A percentile compares a stretch with the other conserved stretches of the same genome.
phyloP scores from a whole-genome alignment of 2,797 vertebrate species.

The Enteromius argenteus region DNA sequence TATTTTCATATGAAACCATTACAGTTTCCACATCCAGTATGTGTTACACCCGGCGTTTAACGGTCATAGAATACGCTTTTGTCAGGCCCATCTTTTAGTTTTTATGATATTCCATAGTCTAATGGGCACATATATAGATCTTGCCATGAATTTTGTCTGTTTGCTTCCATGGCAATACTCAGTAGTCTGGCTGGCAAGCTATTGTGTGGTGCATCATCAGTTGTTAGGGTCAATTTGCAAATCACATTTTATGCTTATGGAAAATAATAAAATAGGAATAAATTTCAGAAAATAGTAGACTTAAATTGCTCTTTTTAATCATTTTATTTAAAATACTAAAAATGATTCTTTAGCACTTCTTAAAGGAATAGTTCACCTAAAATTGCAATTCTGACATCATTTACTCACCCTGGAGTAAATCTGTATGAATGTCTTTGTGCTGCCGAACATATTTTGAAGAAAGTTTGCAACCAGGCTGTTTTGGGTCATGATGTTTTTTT shows the following conservation, averaged over 20 bases:
- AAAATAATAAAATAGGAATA: conserved; percentile 27
- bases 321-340: background rate
- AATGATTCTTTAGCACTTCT: background rate
- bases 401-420: too few relatives aligned
- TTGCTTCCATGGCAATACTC: conserved; percentile 70
- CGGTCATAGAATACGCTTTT: conserved; percentile 74
- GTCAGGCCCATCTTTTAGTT: conserved; percentile 72
- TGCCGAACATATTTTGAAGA: too few relatives aligned
- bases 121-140: conserved; percentile 73
- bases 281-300: background rate
- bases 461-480: too few relatives aligned
- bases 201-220: conserved; percentile 43
- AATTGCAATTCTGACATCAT: too few relatives aligned
- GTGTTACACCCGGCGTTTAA: conserved; percentile 71
- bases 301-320: background rate
- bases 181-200: conserved; percentile 55
- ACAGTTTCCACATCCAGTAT: conserved; percentile 79
- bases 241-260: background rate
- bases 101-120: conserved; percentile 72
- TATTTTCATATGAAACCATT: conserved; percentile 76
- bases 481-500: too few relatives aligned
- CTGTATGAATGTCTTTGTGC: too few relatives aligned
- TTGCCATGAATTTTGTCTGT: conserved; percentile 72
- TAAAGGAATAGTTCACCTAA: too few relatives aligned
- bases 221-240: conserved; percentile 6